Evolutionary conservation across 2,113 vertebrate genomes (phyloP).

Genomic region (Mobula birostris): DNA sequence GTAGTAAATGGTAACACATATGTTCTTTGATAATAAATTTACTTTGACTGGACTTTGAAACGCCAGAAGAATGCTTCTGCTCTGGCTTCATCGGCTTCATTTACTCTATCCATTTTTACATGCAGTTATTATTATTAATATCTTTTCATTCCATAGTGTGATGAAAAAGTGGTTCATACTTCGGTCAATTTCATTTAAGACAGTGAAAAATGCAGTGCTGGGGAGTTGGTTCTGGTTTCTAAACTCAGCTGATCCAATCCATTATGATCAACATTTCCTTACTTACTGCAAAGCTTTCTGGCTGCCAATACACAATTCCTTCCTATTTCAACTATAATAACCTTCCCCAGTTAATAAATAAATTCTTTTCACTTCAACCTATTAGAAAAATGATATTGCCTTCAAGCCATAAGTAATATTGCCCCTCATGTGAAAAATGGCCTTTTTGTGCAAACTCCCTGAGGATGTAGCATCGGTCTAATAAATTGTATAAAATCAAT

Average conservation of each 20-base stretch:
- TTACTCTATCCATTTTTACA: not conserved
- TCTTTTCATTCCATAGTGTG: not conserved
- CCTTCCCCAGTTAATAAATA: not conserved
- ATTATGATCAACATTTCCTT: not conserved
- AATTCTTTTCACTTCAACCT: constrained; percentile 6
- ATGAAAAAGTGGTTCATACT: not conserved
- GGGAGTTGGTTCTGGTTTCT: not conserved
- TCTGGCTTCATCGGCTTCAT: too few species aligned
- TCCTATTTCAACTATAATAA: not conserved
- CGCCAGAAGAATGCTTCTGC: too few species aligned
- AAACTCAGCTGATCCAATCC: not conserved
- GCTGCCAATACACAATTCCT: not conserved
- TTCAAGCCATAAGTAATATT: not conserved
- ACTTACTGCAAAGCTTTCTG: not conserved
- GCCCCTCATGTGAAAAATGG: not conserved
- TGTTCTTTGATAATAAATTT: too few species aligned
- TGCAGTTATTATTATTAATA: not conserved
- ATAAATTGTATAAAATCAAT: constrained; percentile 7
- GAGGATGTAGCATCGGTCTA: not conserved
- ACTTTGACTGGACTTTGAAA: too few species aligned
- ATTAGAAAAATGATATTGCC: not conserved
- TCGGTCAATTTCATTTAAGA: not conserved
- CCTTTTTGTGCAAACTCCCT: not conserved
- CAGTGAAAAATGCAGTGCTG: too few species aligned
- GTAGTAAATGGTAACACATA: too few species aligned